These are phyloP conservation scores for Noctuana brunneofusca DNA, from an alignment of 2,888 invertebrate genomes.

Conservation along the genomic window DNA sequence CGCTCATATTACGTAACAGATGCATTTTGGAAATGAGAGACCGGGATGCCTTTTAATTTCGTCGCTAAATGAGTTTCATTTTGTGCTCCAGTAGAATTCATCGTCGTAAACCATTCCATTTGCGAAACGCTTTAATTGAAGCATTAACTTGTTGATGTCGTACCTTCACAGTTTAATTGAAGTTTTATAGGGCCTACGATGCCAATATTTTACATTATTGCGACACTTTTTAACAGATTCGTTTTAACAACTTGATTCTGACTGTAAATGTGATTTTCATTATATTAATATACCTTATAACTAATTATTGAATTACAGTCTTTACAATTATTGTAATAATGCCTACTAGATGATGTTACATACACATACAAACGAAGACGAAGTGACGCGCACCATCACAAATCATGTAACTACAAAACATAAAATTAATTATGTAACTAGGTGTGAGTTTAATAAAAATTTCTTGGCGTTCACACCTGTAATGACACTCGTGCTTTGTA, in stretches of 20 bases:
- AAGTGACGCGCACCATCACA: no score
- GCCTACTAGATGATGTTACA: no score
- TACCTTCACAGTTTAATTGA: slow-evolving; percentile 12
- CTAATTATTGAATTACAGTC: no score
- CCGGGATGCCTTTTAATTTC: slow-evolving; percentile 26
- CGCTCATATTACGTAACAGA: slow-evolving; percentile 32
- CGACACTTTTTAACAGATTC: not conserved
- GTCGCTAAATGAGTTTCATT: slow-evolving; percentile 31
- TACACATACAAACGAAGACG: no score
- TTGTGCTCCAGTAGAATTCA: slow-evolving; percentile 15
- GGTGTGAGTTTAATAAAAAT: no score
- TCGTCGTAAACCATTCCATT: slow-evolving; percentile 18
- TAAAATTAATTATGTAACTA: no score
- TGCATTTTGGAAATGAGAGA: slow-evolving; percentile 29
- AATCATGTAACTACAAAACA: no score
- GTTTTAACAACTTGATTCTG: not conserved
- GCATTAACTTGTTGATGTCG: slow-evolving; percentile 19
- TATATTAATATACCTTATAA: no score
- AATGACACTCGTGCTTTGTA: no score
- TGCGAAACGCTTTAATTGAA: slow-evolving; percentile 19
- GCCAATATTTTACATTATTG: not conserved
- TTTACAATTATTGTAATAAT: no score
- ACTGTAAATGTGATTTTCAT: no score
- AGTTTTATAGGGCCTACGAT: not conserved
- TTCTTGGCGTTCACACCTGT: no score